Base-by-base conservation (phyloP, 2,113 vertebrate species). In the Malurus melanocephalus region DNA sequence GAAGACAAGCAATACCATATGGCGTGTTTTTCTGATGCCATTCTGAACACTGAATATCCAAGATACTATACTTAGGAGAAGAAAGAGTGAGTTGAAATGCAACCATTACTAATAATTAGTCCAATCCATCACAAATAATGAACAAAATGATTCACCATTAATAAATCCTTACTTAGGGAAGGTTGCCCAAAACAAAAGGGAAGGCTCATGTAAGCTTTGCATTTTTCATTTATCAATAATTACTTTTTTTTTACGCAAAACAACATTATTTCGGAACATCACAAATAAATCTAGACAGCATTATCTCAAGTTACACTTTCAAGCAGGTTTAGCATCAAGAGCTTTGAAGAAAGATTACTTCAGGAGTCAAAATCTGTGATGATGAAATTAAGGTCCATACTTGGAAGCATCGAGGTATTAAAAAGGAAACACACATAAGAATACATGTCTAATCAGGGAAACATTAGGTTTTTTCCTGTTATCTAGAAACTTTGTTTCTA, bases 1-100 rank as follows among this genome's bases (percentile, higher is more conserved):
- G 61, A 93, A 68, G 80, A 92, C 88, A 87, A 71, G 87, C 65
- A 51, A 57, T 40, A 83, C 89, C 91, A 87, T 89, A 93, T 91
- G 91, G 91, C 2, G 0, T 61, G 16, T 64, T 83, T 88, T 87
- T 53, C 57, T 64, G 71, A 80, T 13, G 51, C 64, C 74, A 56
- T 80, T 71, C 85, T 80, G 55, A 87, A 65, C 38, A 59, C 6
- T 35, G 48, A 89, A 52, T 66, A 89, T 74, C 75, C 35, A 71
- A 90, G 92, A 69, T 16, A 65, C 22, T 14, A 14, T 43, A 69
- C 51, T 76, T 65, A 33, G 9, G 16, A 17, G 33, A 88, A 88
- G 61, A 87, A 78, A 74, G 40, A 66, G 14, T 20, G 21, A 55
- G 24, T 17, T 56, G 20, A 90, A 84, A 88, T 53, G 49, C 65